phyloP scores from a whole-genome alignment of 2,888 invertebrate genomes.

The Rhingia campestris region DNA sequence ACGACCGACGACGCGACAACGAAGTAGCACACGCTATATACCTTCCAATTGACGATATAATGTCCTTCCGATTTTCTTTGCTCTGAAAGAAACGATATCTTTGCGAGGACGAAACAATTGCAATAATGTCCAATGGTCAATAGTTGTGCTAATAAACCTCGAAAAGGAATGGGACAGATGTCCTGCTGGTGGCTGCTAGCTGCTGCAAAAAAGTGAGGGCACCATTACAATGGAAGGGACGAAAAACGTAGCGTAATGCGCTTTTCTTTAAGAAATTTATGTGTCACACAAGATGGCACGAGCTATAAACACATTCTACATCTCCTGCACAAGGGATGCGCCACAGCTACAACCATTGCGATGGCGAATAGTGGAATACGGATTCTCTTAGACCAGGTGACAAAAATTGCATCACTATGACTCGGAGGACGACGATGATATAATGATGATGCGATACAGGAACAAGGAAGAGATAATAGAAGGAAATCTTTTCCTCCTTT shows the following conservation, averaged over 20 bases:
- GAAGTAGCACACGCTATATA: neutral
- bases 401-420: slow-evolving; percentile 60
- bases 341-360: neutral
- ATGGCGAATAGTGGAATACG: slow-evolving; percentile 42
- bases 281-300: slow-evolving; percentile 68
- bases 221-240: slow-evolving; percentile 57
- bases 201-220: slow-evolving; percentile 50
- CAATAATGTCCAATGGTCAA: slow-evolving; percentile 50
- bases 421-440: slow-evolving; percentile 41
- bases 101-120: slow-evolving; percentile 34
- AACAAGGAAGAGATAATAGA: slow-evolving; percentile 63
- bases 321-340: slow-evolving; percentile 29
- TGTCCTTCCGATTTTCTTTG: slow-evolving; percentile 48
- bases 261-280: slow-evolving; percentile 69
- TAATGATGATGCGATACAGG: slow-evolving; percentile 57
- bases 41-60: slow-evolving; percentile 2
- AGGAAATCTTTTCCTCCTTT: slow-evolving; percentile 33
- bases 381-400: slow-evolving; percentile 61
- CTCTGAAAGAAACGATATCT: neutral
- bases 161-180: slow-evolving; percentile 70
- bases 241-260: slow-evolving; percentile 49
- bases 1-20: too few species aligned
- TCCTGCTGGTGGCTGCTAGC: slow-evolving; percentile 49
- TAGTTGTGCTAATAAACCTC: slow-evolving; percentile 68
- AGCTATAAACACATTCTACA: slow-evolving; percentile 47